Evolutionary conservation across 1,140 invertebrate species (phyloP).

Genomic region (Sipha flava): DNA sequence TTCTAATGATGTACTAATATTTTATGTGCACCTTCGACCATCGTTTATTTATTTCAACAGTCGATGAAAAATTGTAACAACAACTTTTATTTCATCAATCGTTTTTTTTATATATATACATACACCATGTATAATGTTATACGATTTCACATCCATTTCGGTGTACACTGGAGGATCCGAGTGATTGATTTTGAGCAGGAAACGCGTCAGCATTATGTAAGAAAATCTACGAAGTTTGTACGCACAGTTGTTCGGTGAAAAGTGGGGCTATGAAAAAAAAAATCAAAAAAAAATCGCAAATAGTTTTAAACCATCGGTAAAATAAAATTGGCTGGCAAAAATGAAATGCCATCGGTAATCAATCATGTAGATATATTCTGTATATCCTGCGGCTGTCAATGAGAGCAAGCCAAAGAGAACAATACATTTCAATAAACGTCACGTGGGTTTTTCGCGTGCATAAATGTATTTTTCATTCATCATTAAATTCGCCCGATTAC

Average conservation of each 20-base stretch:
- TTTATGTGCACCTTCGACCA: too few relatives aligned
- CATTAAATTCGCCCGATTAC: background rate
- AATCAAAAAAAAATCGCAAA: background rate
- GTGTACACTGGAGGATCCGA: too few relatives aligned
- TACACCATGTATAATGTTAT: too few relatives aligned
- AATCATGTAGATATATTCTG: background rate
- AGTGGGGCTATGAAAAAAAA: background rate
- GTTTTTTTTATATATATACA: too few relatives aligned
- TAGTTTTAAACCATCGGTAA: background rate
- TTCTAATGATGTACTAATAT: too few relatives aligned
- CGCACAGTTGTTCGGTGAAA: too few relatives aligned
- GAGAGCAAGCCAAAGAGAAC: background rate
- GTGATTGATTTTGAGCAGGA: background rate
- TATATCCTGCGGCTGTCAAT: background rate
- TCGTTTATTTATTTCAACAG: too few relatives aligned
- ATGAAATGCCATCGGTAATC: background rate
- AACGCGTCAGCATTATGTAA: background rate
- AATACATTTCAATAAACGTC: constrained; percentile 17
- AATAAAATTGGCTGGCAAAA: background rate
- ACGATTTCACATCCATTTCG: too few relatives aligned
- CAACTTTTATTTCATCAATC: too few relatives aligned
- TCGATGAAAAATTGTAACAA: too few relatives aligned
- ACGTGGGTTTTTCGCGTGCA: background rate
- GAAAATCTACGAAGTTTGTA: background rate
- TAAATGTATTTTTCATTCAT: constrained; percentile 5